These are phyloP conservation scores for Eutrigla gurnardus DNA, from an alignment of 2,797 vertebrate genomes.

Conservation along the genomic window DNA sequence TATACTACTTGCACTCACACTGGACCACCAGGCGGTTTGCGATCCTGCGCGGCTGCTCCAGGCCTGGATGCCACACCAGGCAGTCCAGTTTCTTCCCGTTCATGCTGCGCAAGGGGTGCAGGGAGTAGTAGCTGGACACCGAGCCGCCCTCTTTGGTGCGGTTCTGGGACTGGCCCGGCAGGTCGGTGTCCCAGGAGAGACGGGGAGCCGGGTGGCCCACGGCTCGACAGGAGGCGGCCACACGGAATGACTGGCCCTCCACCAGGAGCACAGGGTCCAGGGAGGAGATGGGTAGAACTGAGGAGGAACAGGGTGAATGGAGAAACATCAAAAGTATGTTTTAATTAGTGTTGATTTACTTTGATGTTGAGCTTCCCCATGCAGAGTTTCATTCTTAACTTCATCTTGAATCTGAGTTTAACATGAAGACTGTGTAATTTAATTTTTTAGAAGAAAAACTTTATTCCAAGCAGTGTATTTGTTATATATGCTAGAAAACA, in stretches of 20 bases:
- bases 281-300: slow-evolving; percentile 89
- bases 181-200: slow-evolving; percentile 90
- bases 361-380: not conserved
- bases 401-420: too few relatives aligned
- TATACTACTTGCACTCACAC: slow-evolving; percentile 81
- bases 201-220: slow-evolving; percentile 86
- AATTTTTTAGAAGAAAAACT: not conserved
- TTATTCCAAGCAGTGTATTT: not conserved
- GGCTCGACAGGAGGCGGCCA: slow-evolving; percentile 90
- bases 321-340: not conserved
- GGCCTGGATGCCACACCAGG: slow-evolving; percentile 88
- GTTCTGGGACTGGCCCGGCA: slow-evolving; percentile 81
- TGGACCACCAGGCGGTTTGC: slow-evolving; percentile 86
- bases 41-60: slow-evolving; percentile 86
- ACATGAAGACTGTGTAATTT: not conserved
- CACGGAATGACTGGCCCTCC: slow-evolving; percentile 86
- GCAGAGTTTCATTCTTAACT: not conserved
- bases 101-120: slow-evolving; percentile 91
- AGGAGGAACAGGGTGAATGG: not conserved
- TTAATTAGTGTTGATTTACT: not conserved
- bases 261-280: slow-evolving; percentile 85
- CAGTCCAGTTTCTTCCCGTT: slow-evolving; percentile 90
- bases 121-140: slow-evolving; percentile 86
- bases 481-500: not conserved
- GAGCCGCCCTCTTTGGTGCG: slow-evolving; percentile 79